Base-by-base conservation (phyloP, 2,797 vertebrate genomes). In the Chelon auratus region DNA sequence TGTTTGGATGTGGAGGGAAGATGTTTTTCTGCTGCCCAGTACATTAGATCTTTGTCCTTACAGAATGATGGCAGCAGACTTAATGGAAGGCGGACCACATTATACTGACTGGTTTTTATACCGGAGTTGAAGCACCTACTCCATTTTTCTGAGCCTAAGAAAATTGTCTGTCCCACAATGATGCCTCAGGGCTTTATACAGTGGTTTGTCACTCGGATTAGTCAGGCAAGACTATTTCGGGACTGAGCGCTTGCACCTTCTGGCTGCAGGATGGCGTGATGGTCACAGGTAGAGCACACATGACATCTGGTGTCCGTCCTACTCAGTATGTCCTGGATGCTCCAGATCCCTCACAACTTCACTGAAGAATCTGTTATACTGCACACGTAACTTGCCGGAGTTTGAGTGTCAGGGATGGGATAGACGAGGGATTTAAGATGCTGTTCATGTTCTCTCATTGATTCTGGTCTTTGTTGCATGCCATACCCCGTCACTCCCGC, bases 1-100 rank as follows among this genome's bases (percentile, higher is more conserved):
- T 85, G 69, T 86, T 81, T 85, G 59, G 81, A 77, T 78, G 88
- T 82, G 76, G 79, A 78, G 83, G 76, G 80, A 68, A 76, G 79
- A 84, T 80, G 71, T 86, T 88, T 87, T 81, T 62, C 64, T 82
- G 68, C 70, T 72, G 85, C 72, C 68, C 78, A 66, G 62, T 81
- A 70, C 78, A 85, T 87, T 86, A 79, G 42, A 61, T 81, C 30
- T 86, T 86, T 70, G 73, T 86, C 82, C 71, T 84, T 60, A 76
- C 74, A 87, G 78, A 80, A 72, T 58, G 14, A 82, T 75, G 57
- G 62, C 76, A 45, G 61, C 66, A 78, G 68, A 84, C 65, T 75
- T 86, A 66, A 85, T 78, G 84, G 63, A 54, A 65, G 76, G 81
- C 74, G 71, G 75, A 78, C 48, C 76, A 43, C 68, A 75, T 86